phyloP scores from a whole-genome alignment of 2,113 vertebrate genomes.

The Phalacrocorax carbo region DNA sequence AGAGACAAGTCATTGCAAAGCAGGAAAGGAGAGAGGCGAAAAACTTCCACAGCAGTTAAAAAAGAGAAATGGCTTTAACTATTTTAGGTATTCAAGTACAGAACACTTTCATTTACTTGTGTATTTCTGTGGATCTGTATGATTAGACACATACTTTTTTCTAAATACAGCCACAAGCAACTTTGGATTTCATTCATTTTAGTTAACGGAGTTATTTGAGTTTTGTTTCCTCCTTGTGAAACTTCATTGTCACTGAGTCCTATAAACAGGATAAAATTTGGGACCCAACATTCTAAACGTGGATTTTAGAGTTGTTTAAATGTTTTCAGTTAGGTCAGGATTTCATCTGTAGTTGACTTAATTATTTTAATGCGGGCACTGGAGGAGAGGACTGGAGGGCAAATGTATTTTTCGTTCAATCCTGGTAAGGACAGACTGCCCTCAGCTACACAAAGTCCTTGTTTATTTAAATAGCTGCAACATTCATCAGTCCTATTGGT shows the following conservation, averaged over 20 bases:
- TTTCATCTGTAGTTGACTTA: not conserved
- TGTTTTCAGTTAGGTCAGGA: not conserved
- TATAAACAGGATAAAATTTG: not conserved
- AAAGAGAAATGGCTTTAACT: not conserved
- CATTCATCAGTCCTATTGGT: not conserved
- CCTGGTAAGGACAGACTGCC: not conserved
- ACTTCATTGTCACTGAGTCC: not conserved
- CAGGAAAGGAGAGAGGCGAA: not conserved
- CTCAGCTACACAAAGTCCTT: not conserved
- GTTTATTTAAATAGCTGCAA: conserved; percentile 2
- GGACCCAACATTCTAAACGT: not conserved
- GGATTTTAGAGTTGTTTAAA: not conserved
- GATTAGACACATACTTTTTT: not conserved
- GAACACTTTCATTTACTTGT: not conserved
- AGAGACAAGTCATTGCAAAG: not conserved
- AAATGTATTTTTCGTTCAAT: conserved; percentile 34
- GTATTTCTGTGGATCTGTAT: not conserved
- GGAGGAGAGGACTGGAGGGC: not conserved
- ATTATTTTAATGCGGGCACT: not conserved
- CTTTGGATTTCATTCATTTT: not conserved
- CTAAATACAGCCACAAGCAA: not conserved
- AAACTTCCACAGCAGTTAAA: not conserved
- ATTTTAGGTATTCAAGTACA: not conserved
- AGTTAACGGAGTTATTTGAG: not conserved
- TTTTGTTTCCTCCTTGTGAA: not conserved